These are phyloP conservation scores for Apogon talboti DNA, from an alignment of 2,797 vertebrate species.

Conservation along the genomic window DNA sequence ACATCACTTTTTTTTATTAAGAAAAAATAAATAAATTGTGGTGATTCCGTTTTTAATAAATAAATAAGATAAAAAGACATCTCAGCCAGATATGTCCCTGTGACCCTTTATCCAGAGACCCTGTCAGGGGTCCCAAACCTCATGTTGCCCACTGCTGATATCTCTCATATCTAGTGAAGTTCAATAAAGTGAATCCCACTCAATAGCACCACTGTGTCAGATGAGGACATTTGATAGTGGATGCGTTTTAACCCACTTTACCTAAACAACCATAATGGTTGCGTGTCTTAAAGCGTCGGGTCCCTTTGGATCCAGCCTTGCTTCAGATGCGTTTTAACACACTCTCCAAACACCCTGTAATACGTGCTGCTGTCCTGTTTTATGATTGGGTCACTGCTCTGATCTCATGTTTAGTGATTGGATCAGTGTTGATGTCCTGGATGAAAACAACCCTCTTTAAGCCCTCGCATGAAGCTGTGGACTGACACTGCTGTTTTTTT, in stretches of 20 bases:
- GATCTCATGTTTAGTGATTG: conserved; percentile 66
- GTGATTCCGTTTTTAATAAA: no score
- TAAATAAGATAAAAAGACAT: no score
- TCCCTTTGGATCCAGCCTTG: conserved; percentile 33
- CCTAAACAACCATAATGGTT: conserved; percentile 29
- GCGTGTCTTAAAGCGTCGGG: conserved; percentile 46
- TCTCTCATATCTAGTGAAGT: no score
- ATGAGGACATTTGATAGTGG: conserved; percentile 30
- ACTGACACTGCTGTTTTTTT: conserved; percentile 1
- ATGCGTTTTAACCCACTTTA: conserved; percentile 66
- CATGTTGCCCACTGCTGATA: no score
- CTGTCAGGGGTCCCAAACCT: no score
- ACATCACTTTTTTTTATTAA: no score
- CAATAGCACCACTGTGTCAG: no score
- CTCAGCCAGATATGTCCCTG: no score
- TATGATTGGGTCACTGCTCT: conserved; percentile 65
- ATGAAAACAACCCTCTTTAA: conserved; percentile 55
- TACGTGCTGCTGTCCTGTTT: conserved; percentile 63
- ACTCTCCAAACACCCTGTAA: conserved; percentile 54
- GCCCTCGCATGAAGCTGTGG: conserved; percentile 41
- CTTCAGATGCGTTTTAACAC: conserved; percentile 33
- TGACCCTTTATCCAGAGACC: no score
- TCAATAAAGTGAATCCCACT: no score
- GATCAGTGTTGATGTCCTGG: conserved; percentile 57
- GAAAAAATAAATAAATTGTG: no score